Base-by-base conservation (phyloP, 2,113 vertebrate genomes). In the Eudyptes chrysolophus region DNA sequence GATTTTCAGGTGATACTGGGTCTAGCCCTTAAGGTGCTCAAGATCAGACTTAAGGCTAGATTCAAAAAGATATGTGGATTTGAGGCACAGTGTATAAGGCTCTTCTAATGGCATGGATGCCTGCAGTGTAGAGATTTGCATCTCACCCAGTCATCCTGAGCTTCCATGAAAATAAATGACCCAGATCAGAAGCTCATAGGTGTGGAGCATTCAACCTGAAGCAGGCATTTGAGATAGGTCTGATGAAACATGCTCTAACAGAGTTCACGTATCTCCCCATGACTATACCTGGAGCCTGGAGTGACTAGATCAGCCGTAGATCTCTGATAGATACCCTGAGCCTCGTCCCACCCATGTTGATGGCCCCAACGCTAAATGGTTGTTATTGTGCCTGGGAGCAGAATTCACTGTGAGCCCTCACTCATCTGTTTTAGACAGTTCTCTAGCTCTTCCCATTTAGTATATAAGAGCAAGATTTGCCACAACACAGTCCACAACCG, bases 21-120 rank as follows among this genome's bases (percentile, higher is more conserved):
- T 32, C 16, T 22, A 44, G 10, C 3, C 30, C 16, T 60, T 87
- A 49, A 38, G 15, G 19, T 52, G 6, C 4, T 82, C 38, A 48
- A 68, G n/a, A 55, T 30, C 29, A 65, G 14, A 46, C 7, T 54
- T 19, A 52, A 70, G 10, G 9, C 21, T 48, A 65, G 7, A 2
- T 78, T 93, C 22, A 44, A 44, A 76, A 76, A 48, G 5, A 69
- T 60, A 76, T 6, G 13, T 62, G 29, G 32, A 26, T 51, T 64
- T 71, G 48, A 83, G 66, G 13, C 29, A 38, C 3, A 46, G 5
- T 0, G 0, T 29, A 9, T 2, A 48, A 24, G 7, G 9, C 34
- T 78, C 11, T n/a, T 30, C 26, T 42, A 30, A 20, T 1, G 2
- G 4, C 54, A 64, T 13, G 42, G 36, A 21, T 42, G 30, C 12